phyloP scores from a whole-genome alignment of 2,113 vertebrate species.

The Helogale parvula region DNA sequence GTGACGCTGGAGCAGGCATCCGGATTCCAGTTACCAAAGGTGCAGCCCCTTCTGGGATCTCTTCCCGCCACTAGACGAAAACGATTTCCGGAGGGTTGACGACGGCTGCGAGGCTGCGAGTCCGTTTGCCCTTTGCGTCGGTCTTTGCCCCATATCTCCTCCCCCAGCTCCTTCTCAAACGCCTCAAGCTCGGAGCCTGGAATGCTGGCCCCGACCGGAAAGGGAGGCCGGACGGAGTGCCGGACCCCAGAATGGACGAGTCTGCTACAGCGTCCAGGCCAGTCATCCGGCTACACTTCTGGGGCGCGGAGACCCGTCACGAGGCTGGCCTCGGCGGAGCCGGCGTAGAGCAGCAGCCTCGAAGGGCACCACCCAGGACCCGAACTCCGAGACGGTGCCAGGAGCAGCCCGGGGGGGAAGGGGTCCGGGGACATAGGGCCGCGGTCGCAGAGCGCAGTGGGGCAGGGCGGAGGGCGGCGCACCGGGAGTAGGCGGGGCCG shows the following conservation, averaged over 20 bases:
- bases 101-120: not conserved
- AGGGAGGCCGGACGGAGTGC: not conserved
- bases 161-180: not conserved
- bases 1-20: not conserved
- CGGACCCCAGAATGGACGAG: not conserved
- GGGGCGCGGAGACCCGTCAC: not conserved
- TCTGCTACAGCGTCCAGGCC: not conserved
- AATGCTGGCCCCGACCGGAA: not conserved
- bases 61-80: not conserved
- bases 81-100: not conserved
- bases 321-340: not conserved
- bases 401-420: not conserved
- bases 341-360: not conserved
- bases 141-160: not conserved
- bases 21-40: not conserved
- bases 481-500: slow-evolving; percentile 69
- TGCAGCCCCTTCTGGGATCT: not conserved
- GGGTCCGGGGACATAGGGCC: not conserved
- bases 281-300: not conserved
- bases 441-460: not conserved
- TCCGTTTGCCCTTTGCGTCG: not conserved
- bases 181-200: not conserved
- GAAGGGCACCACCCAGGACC: not conserved
- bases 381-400: fast-evolving
- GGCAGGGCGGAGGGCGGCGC: not conserved